Evolutionary conservation across 2,888 invertebrate species (phyloP).

Genomic region (Lutraria lutraria): DNA sequence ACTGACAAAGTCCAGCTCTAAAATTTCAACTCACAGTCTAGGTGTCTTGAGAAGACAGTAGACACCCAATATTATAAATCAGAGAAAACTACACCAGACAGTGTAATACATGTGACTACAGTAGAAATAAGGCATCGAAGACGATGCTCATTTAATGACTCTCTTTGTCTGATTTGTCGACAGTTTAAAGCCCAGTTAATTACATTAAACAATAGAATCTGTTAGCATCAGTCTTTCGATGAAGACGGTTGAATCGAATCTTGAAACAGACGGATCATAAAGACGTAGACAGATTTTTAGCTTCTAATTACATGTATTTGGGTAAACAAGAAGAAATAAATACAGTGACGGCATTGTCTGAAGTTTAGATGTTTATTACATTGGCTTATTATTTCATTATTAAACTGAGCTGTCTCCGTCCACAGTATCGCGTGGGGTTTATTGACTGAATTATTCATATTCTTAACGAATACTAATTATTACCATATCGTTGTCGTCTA

Average conservation of each 20-base stretch:
- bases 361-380: neutral
- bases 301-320: neutral
- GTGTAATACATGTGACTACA: neutral
- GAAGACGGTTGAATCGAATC: neutral
- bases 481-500: neutral
- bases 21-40: too few relatives aligned
- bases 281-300: neutral
- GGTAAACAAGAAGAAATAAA: neutral
- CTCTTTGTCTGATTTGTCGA: neutral
- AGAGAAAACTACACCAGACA: neutral
- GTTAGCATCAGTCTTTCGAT: neutral
- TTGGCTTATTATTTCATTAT: neutral
- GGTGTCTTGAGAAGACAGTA: too few relatives aligned
- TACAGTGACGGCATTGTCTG: neutral
- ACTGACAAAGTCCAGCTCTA: too few relatives aligned
- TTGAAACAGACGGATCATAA: neutral
- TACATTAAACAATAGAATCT: neutral
- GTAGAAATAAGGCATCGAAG: neutral
- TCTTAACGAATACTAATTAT: neutral
- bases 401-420: neutral
- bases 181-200: neutral
- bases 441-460: neutral
- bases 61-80: neutral
- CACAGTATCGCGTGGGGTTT: neutral
- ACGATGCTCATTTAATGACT: neutral